Percentiles rank a stretch among this genome's conserved stretches.
These are phyloP conservation scores for Drosophila austrosaltans DNA, from an alignment of 2,888 invertebrate species.

Conservation along the genomic window DNA sequence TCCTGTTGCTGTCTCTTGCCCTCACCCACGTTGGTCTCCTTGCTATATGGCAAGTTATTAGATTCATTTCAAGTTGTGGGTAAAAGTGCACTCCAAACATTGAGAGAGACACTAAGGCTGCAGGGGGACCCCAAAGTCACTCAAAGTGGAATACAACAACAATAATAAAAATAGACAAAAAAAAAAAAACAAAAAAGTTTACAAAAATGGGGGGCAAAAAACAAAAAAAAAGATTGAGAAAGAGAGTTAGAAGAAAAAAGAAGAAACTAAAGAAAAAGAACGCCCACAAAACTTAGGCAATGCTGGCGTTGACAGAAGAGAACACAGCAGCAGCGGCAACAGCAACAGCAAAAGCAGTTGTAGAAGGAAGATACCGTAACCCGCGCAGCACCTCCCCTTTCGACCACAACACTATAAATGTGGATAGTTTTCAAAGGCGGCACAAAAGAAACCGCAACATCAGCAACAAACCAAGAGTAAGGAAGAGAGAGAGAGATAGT, in stretches of 20 bases:
- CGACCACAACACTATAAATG: conserved; percentile 76
- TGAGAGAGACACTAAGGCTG: conserved; percentile 28
- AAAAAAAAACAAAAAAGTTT: conserved; percentile 44
- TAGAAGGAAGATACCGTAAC: conserved; percentile 27
- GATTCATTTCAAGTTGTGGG: conserved; percentile 77
- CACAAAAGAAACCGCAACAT: conserved; percentile 79
- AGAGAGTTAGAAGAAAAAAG: conserved; percentile 14
- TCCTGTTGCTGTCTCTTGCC: conserved; percentile 8
- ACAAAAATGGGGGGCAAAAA: conserved; percentile 37
- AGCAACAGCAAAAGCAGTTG: neutral
- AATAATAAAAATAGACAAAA: conserved; percentile 38
- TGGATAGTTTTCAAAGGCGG: conserved; percentile 68
- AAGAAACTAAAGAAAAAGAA: conserved; percentile 29
- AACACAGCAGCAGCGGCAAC: conserved; percentile 38
- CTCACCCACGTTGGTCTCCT: conserved; percentile 9
- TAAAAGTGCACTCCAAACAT: conserved; percentile 77
- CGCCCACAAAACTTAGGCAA: conserved; percentile 34
- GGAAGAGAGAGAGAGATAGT: neutral
- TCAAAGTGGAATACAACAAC: conserved; percentile 54
- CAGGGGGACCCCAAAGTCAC: conserved; percentile 55
- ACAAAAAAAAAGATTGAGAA: neutral
- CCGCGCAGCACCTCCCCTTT: conserved; percentile 21
- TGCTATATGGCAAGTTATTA: conserved; percentile 67
- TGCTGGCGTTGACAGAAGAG: conserved; percentile 68
- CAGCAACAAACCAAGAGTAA: conserved; percentile 58